phyloP scores from a whole-genome alignment of 2,113 vertebrate species.

The Dendropsophus ebraccatus region DNA sequence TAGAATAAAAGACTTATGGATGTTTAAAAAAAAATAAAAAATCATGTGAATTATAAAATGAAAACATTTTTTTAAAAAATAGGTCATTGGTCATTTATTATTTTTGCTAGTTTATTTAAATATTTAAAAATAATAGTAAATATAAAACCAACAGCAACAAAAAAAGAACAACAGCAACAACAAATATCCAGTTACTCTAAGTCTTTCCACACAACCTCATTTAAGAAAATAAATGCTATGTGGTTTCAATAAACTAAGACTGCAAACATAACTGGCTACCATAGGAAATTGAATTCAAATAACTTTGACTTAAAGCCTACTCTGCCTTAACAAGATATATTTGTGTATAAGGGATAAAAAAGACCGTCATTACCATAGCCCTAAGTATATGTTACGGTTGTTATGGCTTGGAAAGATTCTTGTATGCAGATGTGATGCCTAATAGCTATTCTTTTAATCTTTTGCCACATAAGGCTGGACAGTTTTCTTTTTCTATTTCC shows the following conservation, averaged over 20 bases:
- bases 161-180: too few species aligned
- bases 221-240: background rate
- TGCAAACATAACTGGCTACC: background rate
- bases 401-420: conserved; percentile 55
- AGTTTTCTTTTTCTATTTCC: conserved; percentile 52
- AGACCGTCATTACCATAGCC: conserved; percentile 20
- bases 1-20: too few species aligned
- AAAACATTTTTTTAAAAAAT: too few species aligned
- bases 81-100: too few species aligned
- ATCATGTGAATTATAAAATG: too few species aligned
- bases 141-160: too few species aligned
- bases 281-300: conserved; percentile 5
- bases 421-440: background rate
- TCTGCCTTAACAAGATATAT: conserved; percentile 15
- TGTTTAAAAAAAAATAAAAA: too few species aligned
- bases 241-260: background rate
- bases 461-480: conserved; percentile 11
- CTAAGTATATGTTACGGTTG: conserved; percentile 41
- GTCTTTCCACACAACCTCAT: background rate
- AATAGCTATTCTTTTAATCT: conserved; percentile 59
- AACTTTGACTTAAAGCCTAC: background rate
- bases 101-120: too few species aligned
- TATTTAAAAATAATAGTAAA: too few species aligned
- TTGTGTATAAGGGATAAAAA: background rate
- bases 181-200: background rate